A percentile compares a stretch with the other conserved stretches of the same genome.
phyloP scores from a whole-genome alignment of 1,140 invertebrate genomes.

The Dendroctonus valens region DNA sequence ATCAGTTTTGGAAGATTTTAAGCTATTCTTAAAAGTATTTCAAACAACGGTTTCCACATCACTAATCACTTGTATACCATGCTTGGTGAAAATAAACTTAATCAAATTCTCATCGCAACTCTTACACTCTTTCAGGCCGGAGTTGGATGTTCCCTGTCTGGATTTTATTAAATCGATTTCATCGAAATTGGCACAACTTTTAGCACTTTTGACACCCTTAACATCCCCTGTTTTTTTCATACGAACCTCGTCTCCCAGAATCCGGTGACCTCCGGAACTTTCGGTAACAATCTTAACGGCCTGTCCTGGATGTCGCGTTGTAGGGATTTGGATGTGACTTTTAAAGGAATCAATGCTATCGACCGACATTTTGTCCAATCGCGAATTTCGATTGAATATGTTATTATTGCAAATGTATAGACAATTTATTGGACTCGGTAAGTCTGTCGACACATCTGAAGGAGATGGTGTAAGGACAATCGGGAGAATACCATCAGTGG shows the following conservation, averaged over 20 bases:
- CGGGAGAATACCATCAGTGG: slow-evolving; percentile 31
- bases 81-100: slow-evolving; percentile 68
- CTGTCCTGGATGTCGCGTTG: slow-evolving; percentile 53
- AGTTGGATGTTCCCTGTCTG: slow-evolving; percentile 44
- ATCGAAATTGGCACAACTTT: slow-evolving; percentile 47
- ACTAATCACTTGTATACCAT: slow-evolving; percentile 72
- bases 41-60: slow-evolving; percentile 73
- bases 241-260: slow-evolving; percentile 45
- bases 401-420: slow-evolving; percentile 53
- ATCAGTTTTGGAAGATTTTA: not conserved
- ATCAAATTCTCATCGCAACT: slow-evolving; percentile 65
- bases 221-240: slow-evolving; percentile 26
- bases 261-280: slow-evolving; percentile 51
- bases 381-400: slow-evolving; percentile 41
- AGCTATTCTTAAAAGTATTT: not conserved
- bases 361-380: slow-evolving; percentile 45
- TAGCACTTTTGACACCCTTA: slow-evolving; percentile 45
- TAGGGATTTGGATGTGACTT: slow-evolving; percentile 45
- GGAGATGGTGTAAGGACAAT: slow-evolving; percentile 57
- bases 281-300: slow-evolving; percentile 57
- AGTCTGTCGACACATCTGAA: slow-evolving; percentile 57
- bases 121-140: slow-evolving; percentile 48
- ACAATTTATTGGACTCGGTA: slow-evolving; percentile 54
- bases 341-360: slow-evolving; percentile 46
- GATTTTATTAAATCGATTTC: slow-evolving; percentile 26